Evolutionary conservation across 2,888 invertebrate genomes (phyloP), one percentile per base, ranked within the genome.

Genomic region (Neocrepidodera transversa): DNA sequence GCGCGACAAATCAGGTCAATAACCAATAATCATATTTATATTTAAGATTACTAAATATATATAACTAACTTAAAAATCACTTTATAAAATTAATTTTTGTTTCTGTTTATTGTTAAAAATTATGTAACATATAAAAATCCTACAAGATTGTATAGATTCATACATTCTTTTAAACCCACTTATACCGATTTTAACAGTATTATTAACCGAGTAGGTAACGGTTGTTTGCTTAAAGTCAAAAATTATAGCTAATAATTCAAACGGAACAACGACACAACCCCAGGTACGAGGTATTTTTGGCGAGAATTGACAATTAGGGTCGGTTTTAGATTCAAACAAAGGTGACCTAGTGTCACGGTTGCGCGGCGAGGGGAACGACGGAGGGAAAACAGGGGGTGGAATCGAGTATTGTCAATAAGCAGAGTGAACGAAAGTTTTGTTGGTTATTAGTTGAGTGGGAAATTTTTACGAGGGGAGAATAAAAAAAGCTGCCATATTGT

Each of bases 281-380:
- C 74, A 74, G 73, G 73, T 73, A 74, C 17, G n/a, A 43, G 18
- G 35, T 36, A 16, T 70, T 72, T 68, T 58, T 57, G 49, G 52
- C 52, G 32, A 51, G 68, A 68, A 70, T 73, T 69, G 71, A 70
- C 76, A 76, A 77, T 77, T 77, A 76, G 76, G 74, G 76, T 74
- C 70, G 70, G 71, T 72, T 74, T 68, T 54, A 58, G 64, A 53
- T 38, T 53, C 53, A 68, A 74, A 76, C 76, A 77, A 76, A 72
- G 75, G 74, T 76, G 75, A 74, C 76, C 74, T 70, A 75, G 49
- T 32, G 62, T 63, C 60, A 66, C n/a, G n/a, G n/a, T n/a, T n/a
- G 67, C 64, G 68, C 36, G 50, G 60, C 43, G 58, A 53, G 55
- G 43, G 43, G 59, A 51, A 50, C 36, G 55, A 55, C 55, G 58